A percentile compares a stretch with the other conserved stretches of the same genome.
These are phyloP conservation scores for Molothrus ater DNA, from an alignment of 2,797 vertebrate species.

Conservation along the genomic window DNA sequence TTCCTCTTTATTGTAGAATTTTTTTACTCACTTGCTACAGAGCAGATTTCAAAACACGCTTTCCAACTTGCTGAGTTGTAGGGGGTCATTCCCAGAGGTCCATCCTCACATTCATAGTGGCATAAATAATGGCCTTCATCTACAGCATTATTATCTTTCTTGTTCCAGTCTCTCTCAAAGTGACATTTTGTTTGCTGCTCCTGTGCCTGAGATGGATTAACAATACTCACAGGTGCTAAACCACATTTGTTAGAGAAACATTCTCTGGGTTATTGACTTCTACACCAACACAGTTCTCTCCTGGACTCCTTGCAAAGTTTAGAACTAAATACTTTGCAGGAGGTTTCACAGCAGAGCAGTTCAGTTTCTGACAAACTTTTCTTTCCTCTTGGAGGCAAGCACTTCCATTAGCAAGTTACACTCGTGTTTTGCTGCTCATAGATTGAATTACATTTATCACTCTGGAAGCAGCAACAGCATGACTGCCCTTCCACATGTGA, in stretches of 20 bases:
- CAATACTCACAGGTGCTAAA: not conserved
- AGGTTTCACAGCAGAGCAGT: not conserved
- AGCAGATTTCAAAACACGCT: not conserved
- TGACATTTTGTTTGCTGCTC: not conserved
- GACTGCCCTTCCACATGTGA: slow-evolving; percentile 54
- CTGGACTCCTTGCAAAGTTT: not conserved
- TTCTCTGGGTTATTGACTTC: not conserved
- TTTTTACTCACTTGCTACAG: not conserved
- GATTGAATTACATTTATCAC: slow-evolving; percentile 69
- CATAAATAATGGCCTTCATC: not conserved
- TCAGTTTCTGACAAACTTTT: not conserved
- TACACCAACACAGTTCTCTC: not conserved
- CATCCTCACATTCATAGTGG: not conserved
- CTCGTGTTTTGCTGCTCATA: slow-evolving; percentile 49
- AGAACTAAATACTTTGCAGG: slow-evolving; percentile 14
- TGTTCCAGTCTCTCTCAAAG: not conserved
- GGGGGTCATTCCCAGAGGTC: not conserved
- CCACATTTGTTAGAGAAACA: not conserved
- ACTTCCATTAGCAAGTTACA: slow-evolving; percentile 17
- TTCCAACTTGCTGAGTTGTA: not conserved
- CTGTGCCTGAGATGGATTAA: not conserved
- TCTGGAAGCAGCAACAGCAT: slow-evolving; percentile 57
- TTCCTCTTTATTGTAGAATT: not conserved
- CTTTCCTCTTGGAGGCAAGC: slow-evolving; percentile 3
- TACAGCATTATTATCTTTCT: not conserved